Evolutionary conservation across 1,140 invertebrate species (phyloP).

Genomic region (Campoletis sonorensis): DNA sequence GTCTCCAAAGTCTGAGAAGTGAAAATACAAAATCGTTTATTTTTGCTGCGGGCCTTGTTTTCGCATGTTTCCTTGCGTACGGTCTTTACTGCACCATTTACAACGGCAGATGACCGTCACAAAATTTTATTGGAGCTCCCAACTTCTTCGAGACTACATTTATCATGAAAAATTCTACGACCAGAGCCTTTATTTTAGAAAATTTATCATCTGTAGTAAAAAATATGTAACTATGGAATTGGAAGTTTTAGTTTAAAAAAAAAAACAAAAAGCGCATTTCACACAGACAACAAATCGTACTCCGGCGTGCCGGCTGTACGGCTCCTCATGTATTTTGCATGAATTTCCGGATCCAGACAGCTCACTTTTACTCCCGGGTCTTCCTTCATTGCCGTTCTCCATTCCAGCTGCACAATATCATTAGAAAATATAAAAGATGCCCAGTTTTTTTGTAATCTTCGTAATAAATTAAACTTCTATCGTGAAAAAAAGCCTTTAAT

Average conservation of each 20-base stretch:
- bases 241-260: not conserved
- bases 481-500: no score
- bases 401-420: conserved; percentile 78
- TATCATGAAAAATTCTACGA: not conserved
- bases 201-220: conserved; percentile 21
- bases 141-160: conserved; percentile 18
- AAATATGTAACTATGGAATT: conserved; percentile 1
- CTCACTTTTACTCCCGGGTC: conserved; percentile 83
- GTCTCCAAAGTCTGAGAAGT: conserved; percentile 61
- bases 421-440: conserved; percentile 6
- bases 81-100: conserved; percentile 62
- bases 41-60: conserved; percentile 64
- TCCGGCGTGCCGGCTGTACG: conserved; percentile 81
- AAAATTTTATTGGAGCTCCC: conserved; percentile 3
- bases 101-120: conserved; percentile 51
- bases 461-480: no score
- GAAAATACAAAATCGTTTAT: conserved; percentile 70
- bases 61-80: conserved; percentile 66
- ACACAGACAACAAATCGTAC: conserved; percentile 80
- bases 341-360: conserved; percentile 81
- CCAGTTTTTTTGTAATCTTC: no score
- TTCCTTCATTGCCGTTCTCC: conserved; percentile 83
- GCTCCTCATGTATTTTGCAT: conserved; percentile 84
- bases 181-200: conserved; percentile 35
- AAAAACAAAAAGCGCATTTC: not conserved